Percentiles rank a stretch among this genome's conserved stretches.
These are phyloP conservation scores for Brachionus rubens DNA, from an alignment of 1,140 invertebrate species.

Conservation along the genomic window DNA sequence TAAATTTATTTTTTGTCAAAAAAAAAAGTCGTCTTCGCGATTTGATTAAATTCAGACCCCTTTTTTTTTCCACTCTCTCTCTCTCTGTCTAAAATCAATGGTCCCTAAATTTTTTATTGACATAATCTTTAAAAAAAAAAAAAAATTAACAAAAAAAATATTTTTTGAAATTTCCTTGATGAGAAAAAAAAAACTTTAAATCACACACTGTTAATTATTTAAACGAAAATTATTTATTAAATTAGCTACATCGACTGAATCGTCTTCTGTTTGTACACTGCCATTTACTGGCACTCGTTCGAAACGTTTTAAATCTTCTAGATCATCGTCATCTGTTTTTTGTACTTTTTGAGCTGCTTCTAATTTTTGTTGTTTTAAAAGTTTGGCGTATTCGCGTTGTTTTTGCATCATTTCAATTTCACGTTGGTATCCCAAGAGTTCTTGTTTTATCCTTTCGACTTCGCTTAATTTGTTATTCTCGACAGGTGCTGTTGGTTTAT, in stretches of 20 bases:
- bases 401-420: slow-evolving; percentile 37
- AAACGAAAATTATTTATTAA: slow-evolving; percentile 36
- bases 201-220: slow-evolving; percentile 25
- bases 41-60: background rate
- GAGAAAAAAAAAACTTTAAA: background rate
- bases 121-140: too few species aligned
- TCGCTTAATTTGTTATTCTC: slow-evolving; percentile 6
- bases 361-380: slow-evolving; percentile 18
- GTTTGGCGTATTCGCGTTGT: background rate
- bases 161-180: slow-evolving; percentile 12
- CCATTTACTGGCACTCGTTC: slow-evolving; percentile 28
- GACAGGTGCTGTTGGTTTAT: background rate
- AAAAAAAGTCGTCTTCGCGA: background rate
- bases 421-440: slow-evolving; percentile 17
- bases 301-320: slow-evolving; percentile 21
- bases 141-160: slow-evolving; percentile 14
- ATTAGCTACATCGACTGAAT: slow-evolving; percentile 36
- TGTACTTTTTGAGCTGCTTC: background rate
- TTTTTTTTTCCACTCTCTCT: too few species aligned
- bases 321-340: background rate
- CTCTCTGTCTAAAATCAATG: too few species aligned
- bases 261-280: background rate
- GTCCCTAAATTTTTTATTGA: too few species aligned
- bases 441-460: slow-evolving; percentile 43
- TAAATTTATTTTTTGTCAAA: background rate